Evolutionary conservation across 2,797 vertebrate species (phyloP).

Genomic region (Muscicapa striata): DNA sequence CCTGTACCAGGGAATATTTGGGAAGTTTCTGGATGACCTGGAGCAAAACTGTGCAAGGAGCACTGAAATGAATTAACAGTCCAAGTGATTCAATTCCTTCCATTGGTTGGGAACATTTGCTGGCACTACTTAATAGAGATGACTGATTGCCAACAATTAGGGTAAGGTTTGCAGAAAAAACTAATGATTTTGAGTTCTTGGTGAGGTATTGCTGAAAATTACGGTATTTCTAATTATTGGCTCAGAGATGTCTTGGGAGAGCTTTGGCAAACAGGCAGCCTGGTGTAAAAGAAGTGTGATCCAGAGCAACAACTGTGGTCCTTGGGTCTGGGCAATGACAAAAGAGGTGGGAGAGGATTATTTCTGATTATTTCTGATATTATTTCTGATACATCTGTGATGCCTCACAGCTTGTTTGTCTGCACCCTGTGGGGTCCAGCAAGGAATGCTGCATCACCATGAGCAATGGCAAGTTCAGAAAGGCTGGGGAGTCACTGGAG

Average conservation of each 20-base stretch:
- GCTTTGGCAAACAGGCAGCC: not conserved
- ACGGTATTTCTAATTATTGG: not conserved
- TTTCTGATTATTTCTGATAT: not conserved
- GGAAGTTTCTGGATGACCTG: not conserved
- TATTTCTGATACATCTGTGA: not conserved
- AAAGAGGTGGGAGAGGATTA: not conserved
- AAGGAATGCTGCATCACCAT: not conserved
- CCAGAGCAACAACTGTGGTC: not conserved
- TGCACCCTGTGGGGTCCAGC: accelerated
- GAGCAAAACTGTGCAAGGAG: not conserved
- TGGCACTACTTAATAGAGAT: not conserved
- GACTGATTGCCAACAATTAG: not conserved
- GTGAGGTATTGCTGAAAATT: not conserved
- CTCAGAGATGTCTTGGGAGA: not conserved
- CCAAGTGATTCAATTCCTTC: not conserved
- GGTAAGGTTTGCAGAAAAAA: not conserved
- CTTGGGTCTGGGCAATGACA: not conserved
- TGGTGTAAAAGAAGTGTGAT: not conserved
- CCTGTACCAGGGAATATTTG: not conserved
- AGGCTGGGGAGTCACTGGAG: not conserved
- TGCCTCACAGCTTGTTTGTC: not conserved
- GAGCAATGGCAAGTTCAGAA: not conserved
- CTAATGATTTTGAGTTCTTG: not conserved
- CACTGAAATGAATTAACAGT: accelerated
- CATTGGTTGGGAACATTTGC: not conserved